phyloP scores from a whole-genome alignment of 2,113 vertebrate genomes.

The Colius striatus region DNA sequence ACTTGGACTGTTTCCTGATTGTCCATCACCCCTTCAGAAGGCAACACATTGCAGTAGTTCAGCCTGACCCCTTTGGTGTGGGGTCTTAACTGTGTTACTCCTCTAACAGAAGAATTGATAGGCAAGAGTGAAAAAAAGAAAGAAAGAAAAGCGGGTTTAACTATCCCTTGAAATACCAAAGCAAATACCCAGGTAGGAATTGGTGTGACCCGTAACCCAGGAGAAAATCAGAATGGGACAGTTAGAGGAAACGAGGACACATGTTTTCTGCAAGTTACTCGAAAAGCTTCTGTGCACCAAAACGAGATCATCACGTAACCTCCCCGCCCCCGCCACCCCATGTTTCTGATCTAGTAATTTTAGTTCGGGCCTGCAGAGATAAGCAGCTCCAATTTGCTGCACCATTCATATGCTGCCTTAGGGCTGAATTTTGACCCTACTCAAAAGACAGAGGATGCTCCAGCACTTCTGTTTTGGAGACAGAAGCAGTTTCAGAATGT shows the following conservation, averaged over 20 bases:
- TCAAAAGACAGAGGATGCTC: slow-evolving; percentile 46
- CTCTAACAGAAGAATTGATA: not conserved
- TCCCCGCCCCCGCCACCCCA: not conserved
- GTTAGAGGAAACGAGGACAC: slow-evolving; percentile 7
- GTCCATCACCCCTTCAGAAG: not conserved
- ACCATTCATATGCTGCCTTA: slow-evolving; percentile 32
- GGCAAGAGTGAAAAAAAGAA: not conserved
- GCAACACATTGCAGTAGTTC: not conserved
- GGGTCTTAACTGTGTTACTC: not conserved
- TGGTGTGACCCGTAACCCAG: not conserved
- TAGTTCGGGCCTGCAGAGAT: slow-evolving; percentile 42
- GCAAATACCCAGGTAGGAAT: not conserved
- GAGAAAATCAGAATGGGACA: slow-evolving; percentile 15
- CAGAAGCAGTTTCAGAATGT: slow-evolving; percentile 52
- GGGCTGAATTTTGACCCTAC: slow-evolving; percentile 62
- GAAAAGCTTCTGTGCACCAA: slow-evolving; percentile 9
- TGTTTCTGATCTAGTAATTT: slow-evolving; percentile 57
- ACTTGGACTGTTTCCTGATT: not conserved
- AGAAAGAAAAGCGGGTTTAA: not conserved
- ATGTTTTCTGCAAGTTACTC: slow-evolving; percentile 30
- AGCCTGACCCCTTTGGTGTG: not conserved
- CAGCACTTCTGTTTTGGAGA: slow-evolving; percentile 33
- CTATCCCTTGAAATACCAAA: not conserved
- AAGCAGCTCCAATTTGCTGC: slow-evolving; percentile 28
- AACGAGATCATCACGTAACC: slow-evolving; percentile 19